Evolutionary conservation across 2,113 vertebrate species (phyloP).

Genomic region (Arizona elegans): DNA sequence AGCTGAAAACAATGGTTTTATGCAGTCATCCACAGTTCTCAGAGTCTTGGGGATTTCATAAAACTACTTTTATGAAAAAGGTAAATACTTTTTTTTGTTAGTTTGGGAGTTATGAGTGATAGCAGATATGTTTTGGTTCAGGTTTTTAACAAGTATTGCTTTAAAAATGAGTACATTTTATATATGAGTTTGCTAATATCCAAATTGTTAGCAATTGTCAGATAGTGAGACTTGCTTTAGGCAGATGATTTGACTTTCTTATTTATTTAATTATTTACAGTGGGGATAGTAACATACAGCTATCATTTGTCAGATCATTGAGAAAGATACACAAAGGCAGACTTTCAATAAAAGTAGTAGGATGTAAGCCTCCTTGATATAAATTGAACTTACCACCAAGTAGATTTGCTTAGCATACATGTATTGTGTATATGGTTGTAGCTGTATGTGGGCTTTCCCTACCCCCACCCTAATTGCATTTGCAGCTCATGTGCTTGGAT

Average conservation of each 20-base stretch:
- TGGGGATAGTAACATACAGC: background rate
- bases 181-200: background rate
- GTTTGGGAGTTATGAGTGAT: background rate
- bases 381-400: background rate
- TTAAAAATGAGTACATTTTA: background rate
- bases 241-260: background rate
- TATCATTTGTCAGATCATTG: background rate
- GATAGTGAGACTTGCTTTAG: background rate
- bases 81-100: background rate
- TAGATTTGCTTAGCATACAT: background rate
- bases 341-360: background rate
- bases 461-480: constrained; percentile 3
- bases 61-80: no score
- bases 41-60: background rate
- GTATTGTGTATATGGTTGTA: background rate
- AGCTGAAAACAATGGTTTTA: background rate
- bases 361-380: background rate
- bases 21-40: background rate
- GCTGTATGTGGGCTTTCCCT: background rate
- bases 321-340: background rate
- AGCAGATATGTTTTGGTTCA: background rate
- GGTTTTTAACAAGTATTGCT: background rate
- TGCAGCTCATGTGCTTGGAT: constrained; percentile 12
- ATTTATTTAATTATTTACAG: background rate
- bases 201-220: background rate